Base-by-base conservation (phyloP, 2,113 vertebrate species). In the Prietella phreatophila region DNA sequence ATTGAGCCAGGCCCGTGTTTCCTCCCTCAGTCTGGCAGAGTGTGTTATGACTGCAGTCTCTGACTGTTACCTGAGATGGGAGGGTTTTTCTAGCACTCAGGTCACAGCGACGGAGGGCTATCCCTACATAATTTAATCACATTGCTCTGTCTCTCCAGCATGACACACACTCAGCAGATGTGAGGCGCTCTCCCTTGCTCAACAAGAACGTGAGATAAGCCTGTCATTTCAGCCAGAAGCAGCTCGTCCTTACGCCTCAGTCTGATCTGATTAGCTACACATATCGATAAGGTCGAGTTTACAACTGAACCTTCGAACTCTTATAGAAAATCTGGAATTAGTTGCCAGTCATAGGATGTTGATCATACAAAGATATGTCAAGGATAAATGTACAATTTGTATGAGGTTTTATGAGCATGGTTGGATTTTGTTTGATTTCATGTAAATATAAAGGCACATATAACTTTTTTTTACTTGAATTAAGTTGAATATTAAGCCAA, bases 121-220 rank as follows among this genome's bases (percentile, higher is more conserved):
- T 93, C 94, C 94, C 93, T 93, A 93, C 91, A 93, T 95, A 95
- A 96, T 96, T 93, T 92, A 95, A 96, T 95, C 94, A 93, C 93
- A 93, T 94, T 93, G 91, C 91, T 91, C 90, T 90, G 93, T 92
- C 93, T 93, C 91, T 90, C 92, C 92, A 91, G 92, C 92, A 65
- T 80, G 82, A 78, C 75, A 78, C 33, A 56, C 82, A 79, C 82
- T 84, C 87, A 73, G 69, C 50, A 76, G 86, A 81, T 71, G 55
- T 36, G 63, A 81, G 85, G 47, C n/a, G 36, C 65, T 82, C 79
- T 83, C 17, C 81, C 81, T 47, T 67, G 81, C 71, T 89, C 79
- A 83, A 83, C 85, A 86, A 78, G 88, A 71, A 42, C 79, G 30
- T 55, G 73, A 86, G 88, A 89, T 83, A 86, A 89, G 80, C 69